Base-by-base conservation (phyloP, 2,797 vertebrate species). In the Pantherophis vulpinus region DNA sequence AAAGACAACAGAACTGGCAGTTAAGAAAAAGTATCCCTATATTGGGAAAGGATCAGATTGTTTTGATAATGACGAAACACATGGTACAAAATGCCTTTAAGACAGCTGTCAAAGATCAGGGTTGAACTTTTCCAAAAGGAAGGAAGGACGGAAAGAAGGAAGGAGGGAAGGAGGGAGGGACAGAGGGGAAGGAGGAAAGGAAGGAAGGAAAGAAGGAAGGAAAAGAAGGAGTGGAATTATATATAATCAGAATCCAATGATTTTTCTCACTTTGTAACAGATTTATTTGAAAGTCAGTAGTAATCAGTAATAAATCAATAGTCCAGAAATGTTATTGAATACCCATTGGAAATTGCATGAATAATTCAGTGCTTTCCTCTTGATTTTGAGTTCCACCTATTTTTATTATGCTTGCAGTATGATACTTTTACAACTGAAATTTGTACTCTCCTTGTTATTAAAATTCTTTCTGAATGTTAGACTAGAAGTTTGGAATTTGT, bases 11-110 rank as follows among this genome's bases (percentile, higher is more conserved):
- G 0, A 59, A 56, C 23, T n/a, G 58, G 74, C 90, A 92, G 18
- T 60, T 95, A 91, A 92, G 70, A 95, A 91, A 70, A 91, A 66
- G 23, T 59, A 89, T 29, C 54, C 58, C 12, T 79, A 51, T 13
- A 1, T 56, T 79, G 70, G 88, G 13, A 9, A 18, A 29, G 47
- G 60, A 79, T 3, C 0, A 18, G 12, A 88, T 91, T 56, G 58
- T 93, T 88, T 88, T 91, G 63, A 91, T 91, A 93, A 91, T 89
- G 25, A 89, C 87, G 66, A 93, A 91, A 66, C 32, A 74, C 47
- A 86, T 13, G 63, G 12, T 89, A 32, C 56, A 89, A 93, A 93
- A 93, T 83, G 66, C 4, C 55, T 37, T 91, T 89, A 93, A 55
- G 32, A 2, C 1, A 93, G 90, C 27, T 55, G 60, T 55, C 32